phyloP scores from a whole-genome alignment of 2,888 invertebrate species.

The Agrochola lychnidis region DNA sequence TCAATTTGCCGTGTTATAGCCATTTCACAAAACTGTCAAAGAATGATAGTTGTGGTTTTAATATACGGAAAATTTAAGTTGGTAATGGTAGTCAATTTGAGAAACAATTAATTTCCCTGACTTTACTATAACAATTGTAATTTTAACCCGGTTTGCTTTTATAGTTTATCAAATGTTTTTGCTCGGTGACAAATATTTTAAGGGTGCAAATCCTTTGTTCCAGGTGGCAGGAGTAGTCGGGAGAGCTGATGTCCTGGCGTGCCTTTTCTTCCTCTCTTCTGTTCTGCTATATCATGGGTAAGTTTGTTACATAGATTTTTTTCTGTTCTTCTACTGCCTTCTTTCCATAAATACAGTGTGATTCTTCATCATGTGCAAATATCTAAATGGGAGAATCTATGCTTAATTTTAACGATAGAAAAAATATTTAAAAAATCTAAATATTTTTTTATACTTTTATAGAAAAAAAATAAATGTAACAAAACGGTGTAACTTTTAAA shows the following conservation, averaged over 20 bases:
- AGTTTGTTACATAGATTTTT: slow-evolving; percentile 73
- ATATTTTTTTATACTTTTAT: too few relatives aligned
- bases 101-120: neutral
- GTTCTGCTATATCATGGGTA: slow-evolving; percentile 95
- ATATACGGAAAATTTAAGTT: neutral
- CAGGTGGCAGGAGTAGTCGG: slow-evolving; percentile 97
- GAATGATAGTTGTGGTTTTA: neutral
- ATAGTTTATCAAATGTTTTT: neutral
- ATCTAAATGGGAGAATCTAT: too few relatives aligned
- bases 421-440: too few relatives aligned
- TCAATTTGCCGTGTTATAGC: neutral
- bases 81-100: neutral
- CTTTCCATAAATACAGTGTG: too few relatives aligned
- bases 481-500: too few relatives aligned
- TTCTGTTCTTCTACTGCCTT: neutral
- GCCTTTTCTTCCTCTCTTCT: slow-evolving; percentile 95
- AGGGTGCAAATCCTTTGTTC: slow-evolving; percentile 38
- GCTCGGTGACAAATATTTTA: neutral
- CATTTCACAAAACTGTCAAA: neutral
- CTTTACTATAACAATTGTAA: neutral
- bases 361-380: too few relatives aligned
- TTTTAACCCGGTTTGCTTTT: neutral
- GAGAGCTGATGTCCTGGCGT: slow-evolving; percentile 96
- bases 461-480: too few relatives aligned
- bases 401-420: too few relatives aligned